Evolutionary conservation across 92 coral and sea anemone species (phyloP).

Genomic region (Umimayanthus kanabou): DNA sequence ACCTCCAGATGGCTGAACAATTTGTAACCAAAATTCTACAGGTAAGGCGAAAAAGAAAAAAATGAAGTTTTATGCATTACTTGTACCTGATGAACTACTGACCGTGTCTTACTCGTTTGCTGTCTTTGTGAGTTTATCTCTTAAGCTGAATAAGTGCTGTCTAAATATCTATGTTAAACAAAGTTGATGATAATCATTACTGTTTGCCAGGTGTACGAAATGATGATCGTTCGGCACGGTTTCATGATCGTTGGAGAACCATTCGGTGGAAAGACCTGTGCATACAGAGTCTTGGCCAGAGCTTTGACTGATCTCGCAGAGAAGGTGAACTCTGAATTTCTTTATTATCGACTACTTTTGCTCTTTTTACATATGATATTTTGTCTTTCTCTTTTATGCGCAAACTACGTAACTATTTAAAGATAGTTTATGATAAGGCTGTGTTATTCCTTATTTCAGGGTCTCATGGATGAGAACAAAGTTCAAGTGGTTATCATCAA

Average conservation of each 20-base stretch:
- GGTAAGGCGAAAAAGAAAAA: slow-evolving; percentile 44
- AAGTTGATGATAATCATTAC: neutral
- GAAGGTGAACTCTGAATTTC: slow-evolving; percentile 50
- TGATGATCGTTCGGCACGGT: slow-evolving; percentile 99
- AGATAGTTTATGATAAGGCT: neutral
- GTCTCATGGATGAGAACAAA: slow-evolving; percentile 95
- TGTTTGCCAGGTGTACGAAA: slow-evolving; percentile 77
- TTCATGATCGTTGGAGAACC: slow-evolving; percentile 99
- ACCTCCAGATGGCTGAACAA: slow-evolving; percentile 87
- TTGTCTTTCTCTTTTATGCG: neutral
- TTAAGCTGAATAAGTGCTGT: neutral
- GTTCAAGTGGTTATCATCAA: slow-evolving; percentile 92
- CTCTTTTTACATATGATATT: neutral
- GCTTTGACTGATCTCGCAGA: slow-evolving; percentile 92
- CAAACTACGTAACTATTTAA: neutral
- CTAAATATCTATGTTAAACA: neutral
- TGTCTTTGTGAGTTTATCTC: neutral
- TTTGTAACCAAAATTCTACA: slow-evolving; percentile 94
- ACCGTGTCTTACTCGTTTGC: too few relatives aligned
- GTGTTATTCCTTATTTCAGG: slow-evolving; percentile 39
- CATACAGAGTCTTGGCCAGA: slow-evolving; percentile 89
- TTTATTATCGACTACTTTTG: neutral
- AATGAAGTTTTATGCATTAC: neutral
- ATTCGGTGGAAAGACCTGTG: slow-evolving; percentile 97
- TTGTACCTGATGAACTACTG: too few relatives aligned